These are phyloP conservation scores for Panurus biarmicus DNA, from an alignment of 2,113 vertebrate species.

Conservation along the genomic window DNA sequence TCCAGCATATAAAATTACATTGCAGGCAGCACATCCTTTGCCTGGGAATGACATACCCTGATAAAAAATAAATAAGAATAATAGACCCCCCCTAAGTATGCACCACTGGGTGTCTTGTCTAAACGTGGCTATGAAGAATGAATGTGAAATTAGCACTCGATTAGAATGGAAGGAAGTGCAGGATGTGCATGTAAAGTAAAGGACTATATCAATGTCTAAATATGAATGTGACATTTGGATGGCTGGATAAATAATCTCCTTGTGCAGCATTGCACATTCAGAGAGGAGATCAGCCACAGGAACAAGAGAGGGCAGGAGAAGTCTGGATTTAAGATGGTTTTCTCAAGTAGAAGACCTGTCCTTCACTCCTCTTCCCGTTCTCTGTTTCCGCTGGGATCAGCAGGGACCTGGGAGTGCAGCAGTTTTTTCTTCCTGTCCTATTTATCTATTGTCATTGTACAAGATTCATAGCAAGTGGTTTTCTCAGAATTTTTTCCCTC, in stretches of 20 bases:
- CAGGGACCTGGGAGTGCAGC: not conserved
- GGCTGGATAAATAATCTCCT: not conserved
- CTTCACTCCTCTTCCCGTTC: not conserved
- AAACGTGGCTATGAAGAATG: conserved; percentile 52
- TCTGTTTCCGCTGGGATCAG: not conserved
- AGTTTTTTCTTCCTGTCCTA: not conserved
- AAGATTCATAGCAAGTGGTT: not conserved
- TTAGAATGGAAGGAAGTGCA: conserved; percentile 44
- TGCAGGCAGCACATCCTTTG: conserved; percentile 49
- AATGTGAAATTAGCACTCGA: conserved; percentile 55
- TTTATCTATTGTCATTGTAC: not conserved
- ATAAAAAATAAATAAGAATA: conserved; percentile 51
- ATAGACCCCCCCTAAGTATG: not conserved
- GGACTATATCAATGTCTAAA: not conserved
- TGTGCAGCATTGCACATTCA: not conserved
- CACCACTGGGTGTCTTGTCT: conserved; percentile 28
- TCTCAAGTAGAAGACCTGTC: not conserved
- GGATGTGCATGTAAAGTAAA: conserved; percentile 17
- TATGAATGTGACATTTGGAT: conserved; percentile 16
- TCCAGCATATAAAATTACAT: conserved; percentile 61
- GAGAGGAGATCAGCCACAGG: not conserved
- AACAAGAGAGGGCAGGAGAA: not conserved
- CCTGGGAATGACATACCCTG: conserved; percentile 38
- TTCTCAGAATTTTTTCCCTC: not conserved
- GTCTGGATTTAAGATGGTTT: not conserved